Conservation (phyloP, 2,888 invertebrate genomes). For the Drosophila planitibia region DNA sequence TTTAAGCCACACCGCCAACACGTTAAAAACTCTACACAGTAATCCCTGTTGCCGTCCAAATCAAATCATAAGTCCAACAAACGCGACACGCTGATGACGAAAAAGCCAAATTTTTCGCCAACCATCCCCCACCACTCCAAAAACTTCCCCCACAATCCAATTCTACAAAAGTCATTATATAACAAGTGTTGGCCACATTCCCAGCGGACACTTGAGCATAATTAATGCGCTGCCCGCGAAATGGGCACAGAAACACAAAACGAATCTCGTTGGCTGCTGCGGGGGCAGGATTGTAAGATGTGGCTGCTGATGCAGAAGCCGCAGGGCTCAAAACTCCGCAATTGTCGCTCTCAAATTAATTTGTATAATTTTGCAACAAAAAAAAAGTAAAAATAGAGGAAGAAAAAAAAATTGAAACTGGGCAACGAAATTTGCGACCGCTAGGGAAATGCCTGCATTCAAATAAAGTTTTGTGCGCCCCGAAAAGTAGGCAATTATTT, state of each 20-base stretch:
- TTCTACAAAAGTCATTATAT: constrained; percentile 78
- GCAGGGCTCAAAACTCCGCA: constrained; percentile 49
- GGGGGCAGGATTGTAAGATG: constrained; percentile 22
- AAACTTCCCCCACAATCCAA: neutral
- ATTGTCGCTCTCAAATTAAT: constrained; percentile 80
- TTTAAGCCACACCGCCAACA: constrained; percentile 19
- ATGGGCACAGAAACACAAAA: constrained; percentile 40
- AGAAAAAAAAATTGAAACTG: constrained; percentile 12
- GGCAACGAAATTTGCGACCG: constrained; percentile 40
- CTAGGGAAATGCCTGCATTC: constrained; percentile 56
- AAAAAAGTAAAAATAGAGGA: constrained; percentile 10
- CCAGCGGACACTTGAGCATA: constrained; percentile 81
- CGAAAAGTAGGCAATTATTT: constrained; percentile 73
- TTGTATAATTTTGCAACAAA: constrained; percentile 70
- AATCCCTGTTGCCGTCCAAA: constrained; percentile 55
- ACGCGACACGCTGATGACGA: constrained; percentile 53
- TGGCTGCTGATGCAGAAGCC: constrained; percentile 2
- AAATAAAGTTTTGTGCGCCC: constrained; percentile 62
- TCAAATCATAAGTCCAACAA: constrained; percentile 72
- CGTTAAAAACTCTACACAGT: constrained; percentile 19
- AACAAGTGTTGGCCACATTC: constrained; percentile 81
- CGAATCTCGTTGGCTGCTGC: neutral
- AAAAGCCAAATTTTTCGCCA: constrained; percentile 11
- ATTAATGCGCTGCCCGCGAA: constrained; percentile 73
- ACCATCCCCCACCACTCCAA: neutral